Evolutionary conservation across 2,888 invertebrate species (phyloP), one percentile per base, ranked within the genome.

Genomic region (Caenorhabditis macrosperma): DNA sequence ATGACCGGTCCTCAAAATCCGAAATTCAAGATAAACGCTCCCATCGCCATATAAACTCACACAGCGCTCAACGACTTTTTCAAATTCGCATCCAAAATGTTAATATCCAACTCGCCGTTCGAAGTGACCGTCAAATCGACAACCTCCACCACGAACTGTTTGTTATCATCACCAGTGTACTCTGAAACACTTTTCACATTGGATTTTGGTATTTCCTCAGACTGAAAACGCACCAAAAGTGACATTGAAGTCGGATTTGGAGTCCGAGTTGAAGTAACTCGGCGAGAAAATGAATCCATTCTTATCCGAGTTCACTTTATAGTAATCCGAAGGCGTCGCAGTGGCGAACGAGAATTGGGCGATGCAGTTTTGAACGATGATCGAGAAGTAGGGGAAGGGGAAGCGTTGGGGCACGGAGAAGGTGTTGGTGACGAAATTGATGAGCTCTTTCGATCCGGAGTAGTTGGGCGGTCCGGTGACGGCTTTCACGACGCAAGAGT

Each of bases 211-310:
- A 10, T 17, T 6, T 24, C 9, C 7, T n/a, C 5, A 22, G 12
- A 48, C 20, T 20, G 3, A 54, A 54, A 28, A 59, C 54, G 35
- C 35, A 72, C 67, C 24, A 52, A 63, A 78, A 50, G 78, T 78
- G 0, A 78, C 48, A 57, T 78, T 78, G 15, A 74, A 63, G 15
- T 44, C 44, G 15, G 61, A 17, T 3, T 30, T 35, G 4, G 6
- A 20, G 12, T 17, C 28, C n/a, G 30, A 26, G 41, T 72, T 63
- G 24, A 78, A 78, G 41, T 33, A 78, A 30, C 57, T 68, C 15
- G 78, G 78, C 20, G 78, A 78, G 22, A 63, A 78, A 9, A 78
- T 63, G 55, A 55, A 78, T 33, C 67, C 68, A 52, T 26, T 46
- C 44, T 61, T 15, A 10, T 55, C 57, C 12, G 28, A 26, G 10